A percentile compares a stretch with the other conserved stretches of the same genome.
Conservation (phyloP, 2,113 vertebrate species). For the Hemiscyllium ocellatum region DNA sequence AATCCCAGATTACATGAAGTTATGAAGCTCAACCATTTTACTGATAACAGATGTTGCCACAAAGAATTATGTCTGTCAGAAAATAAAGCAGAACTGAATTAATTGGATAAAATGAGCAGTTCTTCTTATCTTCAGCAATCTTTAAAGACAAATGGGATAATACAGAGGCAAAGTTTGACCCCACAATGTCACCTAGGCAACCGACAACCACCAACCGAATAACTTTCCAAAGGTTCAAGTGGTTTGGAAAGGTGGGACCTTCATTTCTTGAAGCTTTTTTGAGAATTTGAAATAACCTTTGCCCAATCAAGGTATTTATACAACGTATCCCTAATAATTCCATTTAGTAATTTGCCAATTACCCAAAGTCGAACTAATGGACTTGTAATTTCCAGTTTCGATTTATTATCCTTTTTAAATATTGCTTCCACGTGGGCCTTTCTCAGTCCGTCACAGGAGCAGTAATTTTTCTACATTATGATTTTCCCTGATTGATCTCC, state of each 20-base stretch:
- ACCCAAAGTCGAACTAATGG: neutral
- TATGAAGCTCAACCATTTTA: too few species aligned
- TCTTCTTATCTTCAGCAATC: too few species aligned
- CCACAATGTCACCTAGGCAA: too few species aligned
- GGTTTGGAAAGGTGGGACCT: neutral
- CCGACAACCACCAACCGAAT: too few species aligned
- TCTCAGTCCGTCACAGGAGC: neutral
- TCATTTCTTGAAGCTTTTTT: neutral
- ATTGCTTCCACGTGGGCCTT: neutral
- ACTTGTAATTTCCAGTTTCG: neutral
- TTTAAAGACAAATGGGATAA: too few species aligned
- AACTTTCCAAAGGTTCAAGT: too few species aligned
- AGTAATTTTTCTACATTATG: neutral
- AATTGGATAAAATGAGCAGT: too few species aligned
- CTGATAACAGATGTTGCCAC: too few species aligned
- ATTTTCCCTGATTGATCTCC: slow-evolving; percentile 6
- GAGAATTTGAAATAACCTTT: neutral
- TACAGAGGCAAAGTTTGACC: too few species aligned
- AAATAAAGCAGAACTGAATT: too few species aligned
- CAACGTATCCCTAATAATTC: neutral
- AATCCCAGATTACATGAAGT: too few species aligned
- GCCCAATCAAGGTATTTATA: neutral
- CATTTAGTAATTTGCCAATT: neutral
- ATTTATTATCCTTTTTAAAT: neutral
- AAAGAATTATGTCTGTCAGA: too few species aligned